Percentiles rank a stretch among this genome's conserved stretches.
Conservation (phyloP, 2,888 invertebrate species). For the Cataglyphis altisquamis region DNA sequence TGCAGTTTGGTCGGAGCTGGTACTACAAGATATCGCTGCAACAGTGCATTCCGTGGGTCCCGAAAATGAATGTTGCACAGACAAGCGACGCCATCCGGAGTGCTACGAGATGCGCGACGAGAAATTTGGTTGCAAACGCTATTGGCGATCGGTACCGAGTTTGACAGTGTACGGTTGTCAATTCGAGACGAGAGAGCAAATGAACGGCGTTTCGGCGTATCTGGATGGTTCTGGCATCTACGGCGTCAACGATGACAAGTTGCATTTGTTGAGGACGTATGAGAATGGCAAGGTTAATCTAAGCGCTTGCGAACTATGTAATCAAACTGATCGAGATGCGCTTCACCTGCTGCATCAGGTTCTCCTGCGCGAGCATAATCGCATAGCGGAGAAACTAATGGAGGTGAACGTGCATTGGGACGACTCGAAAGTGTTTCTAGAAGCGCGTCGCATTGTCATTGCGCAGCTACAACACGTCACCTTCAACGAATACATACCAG, state of each 20-base stretch:
- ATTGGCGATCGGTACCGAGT: slow-evolving; percentile 90
- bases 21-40: slow-evolving; percentile 91
- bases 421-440: slow-evolving; percentile 92
- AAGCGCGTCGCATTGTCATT: slow-evolving; percentile 91
- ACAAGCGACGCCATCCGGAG: slow-evolving; percentile 86
- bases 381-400: slow-evolving; percentile 91
- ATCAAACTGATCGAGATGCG: slow-evolving; percentile 87
- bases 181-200: slow-evolving; percentile 91
- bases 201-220: slow-evolving; percentile 94
- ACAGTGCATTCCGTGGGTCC: slow-evolving; percentile 88
- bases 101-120: slow-evolving; percentile 86
- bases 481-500: slow-evolving; percentile 93
- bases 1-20: slow-evolving; percentile 93
- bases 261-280: slow-evolving; percentile 90
- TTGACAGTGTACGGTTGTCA: slow-evolving; percentile 80
- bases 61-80: slow-evolving; percentile 77
- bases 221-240: slow-evolving; percentile 95
- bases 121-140: slow-evolving; percentile 88
- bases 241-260: slow-evolving; percentile 91
- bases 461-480: slow-evolving; percentile 95
- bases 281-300: slow-evolving; percentile 91
- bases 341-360: slow-evolving; percentile 91
- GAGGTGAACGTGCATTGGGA: slow-evolving; percentile 93
- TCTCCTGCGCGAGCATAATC: slow-evolving; percentile 92
- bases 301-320: slow-evolving; percentile 89